A percentile compares a stretch with the other conserved stretches of the same genome.
phyloP scores from a whole-genome alignment of 92 coral and sea anemone genomes.

The Umimayanthus kanabou region DNA sequence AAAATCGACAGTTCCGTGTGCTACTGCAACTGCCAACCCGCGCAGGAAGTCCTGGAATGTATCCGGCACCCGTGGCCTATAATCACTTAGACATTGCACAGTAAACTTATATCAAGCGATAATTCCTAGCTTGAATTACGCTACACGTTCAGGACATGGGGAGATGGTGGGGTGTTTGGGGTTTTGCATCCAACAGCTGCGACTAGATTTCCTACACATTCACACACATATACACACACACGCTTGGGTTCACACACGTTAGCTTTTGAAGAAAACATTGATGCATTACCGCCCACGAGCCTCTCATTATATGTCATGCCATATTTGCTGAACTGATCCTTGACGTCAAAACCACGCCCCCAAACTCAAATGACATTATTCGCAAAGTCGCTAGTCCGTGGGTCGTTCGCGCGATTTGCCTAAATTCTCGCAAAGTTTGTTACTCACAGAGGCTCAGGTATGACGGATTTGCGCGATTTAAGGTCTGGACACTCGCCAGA shows the following conservation, averaged over 20 bases:
- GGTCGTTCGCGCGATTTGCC: neutral
- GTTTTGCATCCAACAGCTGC: neutral
- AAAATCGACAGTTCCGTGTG: conserved; percentile 83
- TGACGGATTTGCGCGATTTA: neutral
- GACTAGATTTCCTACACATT: conserved; percentile 13
- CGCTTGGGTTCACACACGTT: conserved; percentile 22
- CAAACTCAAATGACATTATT: conserved; percentile 16
- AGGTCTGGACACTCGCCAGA: neutral
- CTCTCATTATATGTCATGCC: conserved; percentile 52
- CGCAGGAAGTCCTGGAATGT: conserved; percentile 94
- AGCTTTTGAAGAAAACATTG: conserved; percentile 30
- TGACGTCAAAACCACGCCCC: conserved; percentile 87
- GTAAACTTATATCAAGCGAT: conserved; percentile 63
- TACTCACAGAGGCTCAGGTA: neutral
- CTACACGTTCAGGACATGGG: conserved; percentile 42
- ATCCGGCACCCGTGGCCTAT: conserved; percentile 71
- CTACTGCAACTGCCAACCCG: conserved; percentile 71
- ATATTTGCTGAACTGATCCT: conserved; percentile 55
- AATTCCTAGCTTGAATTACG: conserved; percentile 65
- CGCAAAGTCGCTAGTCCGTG: conserved; percentile 7
- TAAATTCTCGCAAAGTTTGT: neutral
- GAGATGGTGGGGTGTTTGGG: conserved; percentile 36
- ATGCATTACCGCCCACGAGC: conserved; percentile 43
- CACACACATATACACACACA: conserved; percentile 32
- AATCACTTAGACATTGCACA: conserved; percentile 87